Conservation (phyloP, 2,888 invertebrate species). For the Chloroclysta siterata region DNA sequence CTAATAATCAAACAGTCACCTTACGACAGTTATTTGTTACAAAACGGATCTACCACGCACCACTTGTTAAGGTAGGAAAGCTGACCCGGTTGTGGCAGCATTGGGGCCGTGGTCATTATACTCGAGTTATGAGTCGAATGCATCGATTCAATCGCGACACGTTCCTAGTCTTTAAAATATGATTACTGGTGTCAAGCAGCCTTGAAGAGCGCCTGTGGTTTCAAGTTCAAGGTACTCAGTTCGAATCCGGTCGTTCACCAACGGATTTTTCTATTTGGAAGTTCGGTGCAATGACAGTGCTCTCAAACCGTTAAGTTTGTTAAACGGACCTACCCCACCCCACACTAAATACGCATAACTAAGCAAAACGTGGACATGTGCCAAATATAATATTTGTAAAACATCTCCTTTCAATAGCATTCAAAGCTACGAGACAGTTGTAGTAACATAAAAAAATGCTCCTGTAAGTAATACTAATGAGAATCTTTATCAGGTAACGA, state of each 20-base stretch:
- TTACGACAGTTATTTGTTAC: constrained; percentile 38
- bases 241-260: too few species aligned
- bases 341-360: too few species aligned
- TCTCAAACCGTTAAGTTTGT: too few species aligned
- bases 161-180: background rate
- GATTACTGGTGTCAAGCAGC: background rate
- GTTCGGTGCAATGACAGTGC: too few species aligned
- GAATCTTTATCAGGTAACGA: constrained; percentile 16
- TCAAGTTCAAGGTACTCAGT: too few species aligned
- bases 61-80: constrained; percentile 46
- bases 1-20: constrained; percentile 8
- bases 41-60: constrained; percentile 48
- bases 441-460: background rate
- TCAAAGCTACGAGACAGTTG: too few species aligned
- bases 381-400: background rate
- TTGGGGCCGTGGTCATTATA: constrained; percentile 35
- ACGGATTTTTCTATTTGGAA: too few species aligned
- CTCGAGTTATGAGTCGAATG: constrained; percentile 26
- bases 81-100: constrained; percentile 41
- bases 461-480: background rate
- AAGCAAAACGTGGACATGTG: background rate
- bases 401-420: background rate
- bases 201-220: too few species aligned
- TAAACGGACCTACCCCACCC: too few species aligned
- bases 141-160: constrained; percentile 20